Evolutionary conservation across 2,888 invertebrate genomes (phyloP).

Genomic region (Dendrolimus houi): DNA sequence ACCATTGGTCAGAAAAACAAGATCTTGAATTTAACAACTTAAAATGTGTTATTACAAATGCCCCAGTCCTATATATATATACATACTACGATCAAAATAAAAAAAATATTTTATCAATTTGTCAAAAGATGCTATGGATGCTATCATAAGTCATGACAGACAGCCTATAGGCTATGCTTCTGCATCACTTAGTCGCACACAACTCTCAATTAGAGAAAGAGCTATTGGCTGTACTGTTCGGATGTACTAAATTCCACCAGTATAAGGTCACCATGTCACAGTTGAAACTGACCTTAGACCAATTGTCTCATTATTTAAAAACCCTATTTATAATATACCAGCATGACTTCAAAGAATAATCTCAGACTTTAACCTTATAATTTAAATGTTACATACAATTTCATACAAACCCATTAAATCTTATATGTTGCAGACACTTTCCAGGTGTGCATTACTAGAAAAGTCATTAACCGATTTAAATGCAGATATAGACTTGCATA

Average conservation of each 20-base stretch:
- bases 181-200: background rate
- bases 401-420: conserved; percentile 14
- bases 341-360: conserved; percentile 30
- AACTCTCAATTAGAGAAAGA: conserved; percentile 8
- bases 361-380: conserved; percentile 14
- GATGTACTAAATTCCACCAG: conserved; percentile 8
- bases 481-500: background rate
- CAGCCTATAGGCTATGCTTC: conserved; percentile 4
- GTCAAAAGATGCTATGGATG: conserved; percentile 3
- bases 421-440: conserved; percentile 16
- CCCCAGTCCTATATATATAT: background rate
- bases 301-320: background rate
- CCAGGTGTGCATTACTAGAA: conserved; percentile 5
- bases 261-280: conserved; percentile 3
- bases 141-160: conserved; percentile 2
- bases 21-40: conserved; percentile 1
- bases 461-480: background rate
- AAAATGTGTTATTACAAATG: background rate
- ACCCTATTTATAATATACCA: background rate
- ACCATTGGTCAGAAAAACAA: background rate
- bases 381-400: conserved; percentile 12
- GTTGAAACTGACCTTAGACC: background rate
- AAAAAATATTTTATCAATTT: background rate
- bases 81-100: conserved; percentile 1
- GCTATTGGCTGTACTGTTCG: conserved; percentile 5